Evolutionary conservation across 2,797 vertebrate species (phyloP).

Genomic region (Rhabdomys pumilio): DNA sequence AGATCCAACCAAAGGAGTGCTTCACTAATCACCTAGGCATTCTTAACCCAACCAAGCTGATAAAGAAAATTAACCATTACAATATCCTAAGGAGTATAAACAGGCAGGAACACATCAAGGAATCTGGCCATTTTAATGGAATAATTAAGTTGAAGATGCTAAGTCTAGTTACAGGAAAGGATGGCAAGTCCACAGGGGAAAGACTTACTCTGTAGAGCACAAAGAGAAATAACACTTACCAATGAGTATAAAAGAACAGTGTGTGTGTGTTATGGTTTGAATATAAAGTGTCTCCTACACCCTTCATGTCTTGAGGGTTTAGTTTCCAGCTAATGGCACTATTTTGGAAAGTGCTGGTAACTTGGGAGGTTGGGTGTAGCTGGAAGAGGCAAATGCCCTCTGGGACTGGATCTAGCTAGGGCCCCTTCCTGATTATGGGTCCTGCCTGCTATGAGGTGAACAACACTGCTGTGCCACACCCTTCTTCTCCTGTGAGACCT

Average conservation of each 20-base stretch:
- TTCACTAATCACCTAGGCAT: not conserved
- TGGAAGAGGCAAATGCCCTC: not conserved
- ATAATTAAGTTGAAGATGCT: not conserved
- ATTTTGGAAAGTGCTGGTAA: slow-evolving; percentile 22
- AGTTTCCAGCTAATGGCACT: slow-evolving; percentile 6
- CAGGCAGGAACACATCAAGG: not conserved
- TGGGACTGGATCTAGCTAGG: not conserved
- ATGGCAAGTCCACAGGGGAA: not conserved
- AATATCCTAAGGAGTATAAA: not conserved
- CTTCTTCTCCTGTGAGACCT: not conserved
- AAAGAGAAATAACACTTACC: slow-evolving; percentile 44
- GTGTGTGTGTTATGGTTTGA: not conserved
- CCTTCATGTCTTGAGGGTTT: not conserved
- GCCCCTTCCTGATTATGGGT: not conserved
- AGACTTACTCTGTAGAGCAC: not conserved
- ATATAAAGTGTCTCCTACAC: not conserved
- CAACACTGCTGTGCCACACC: not conserved
- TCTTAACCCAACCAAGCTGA: not conserved
- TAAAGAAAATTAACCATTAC: not conserved
- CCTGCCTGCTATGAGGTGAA: not conserved
- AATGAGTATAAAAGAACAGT: not conserved
- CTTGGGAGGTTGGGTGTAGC: slow-evolving; percentile 15
- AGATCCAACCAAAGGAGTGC: not conserved
- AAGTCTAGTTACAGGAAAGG: slow-evolving; percentile 15
- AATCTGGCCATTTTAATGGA: slow-evolving; percentile 19